phyloP scores from a whole-genome alignment of 2,113 vertebrate genomes.

The Pithys albifrons region DNA sequence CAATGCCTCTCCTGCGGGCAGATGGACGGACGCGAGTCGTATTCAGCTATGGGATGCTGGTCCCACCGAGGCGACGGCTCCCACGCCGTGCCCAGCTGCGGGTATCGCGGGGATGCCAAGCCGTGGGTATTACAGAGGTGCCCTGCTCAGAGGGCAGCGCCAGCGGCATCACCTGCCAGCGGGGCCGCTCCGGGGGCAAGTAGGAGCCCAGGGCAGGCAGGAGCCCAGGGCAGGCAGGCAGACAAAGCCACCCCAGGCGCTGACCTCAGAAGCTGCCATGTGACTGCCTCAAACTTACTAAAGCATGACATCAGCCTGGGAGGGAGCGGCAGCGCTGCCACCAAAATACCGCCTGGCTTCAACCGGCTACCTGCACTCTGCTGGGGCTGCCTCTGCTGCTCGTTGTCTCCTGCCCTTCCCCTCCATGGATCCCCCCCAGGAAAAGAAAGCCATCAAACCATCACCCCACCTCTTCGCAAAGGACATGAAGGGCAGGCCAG shows the following conservation, averaged over 20 bases:
- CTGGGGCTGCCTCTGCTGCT: neutral
- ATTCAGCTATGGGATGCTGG: no score
- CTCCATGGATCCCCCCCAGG: accelerated
- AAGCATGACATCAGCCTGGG: slow-evolving; percentile 79
- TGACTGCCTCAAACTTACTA: slow-evolving; percentile 74
- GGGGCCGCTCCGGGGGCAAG: neutral
- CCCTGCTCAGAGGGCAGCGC: neutral
- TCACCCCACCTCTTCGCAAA: accelerated
- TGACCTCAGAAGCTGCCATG: slow-evolving; percentile 71
- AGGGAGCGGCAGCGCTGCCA: slow-evolving; percentile 9
- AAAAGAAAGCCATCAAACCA: neutral
- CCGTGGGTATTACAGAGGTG: accelerated
- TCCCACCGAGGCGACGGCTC: neutral
- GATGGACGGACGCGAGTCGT: accelerated
- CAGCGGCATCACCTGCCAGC: neutral
- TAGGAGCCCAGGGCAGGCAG: neutral
- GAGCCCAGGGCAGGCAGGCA: neutral
- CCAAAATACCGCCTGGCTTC: slow-evolving; percentile 73
- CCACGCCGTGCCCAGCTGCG: accelerated
- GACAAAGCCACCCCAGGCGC: slow-evolving; percentile 46
- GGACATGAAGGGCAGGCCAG: neutral
- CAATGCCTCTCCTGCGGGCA: neutral
- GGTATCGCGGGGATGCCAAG: neutral
- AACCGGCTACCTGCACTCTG: slow-evolving; percentile 53
- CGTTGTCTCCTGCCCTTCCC: neutral